Conservation (phyloP, 2,797 vertebrate genomes). For the Rhabdophis nuchalis region DNA sequence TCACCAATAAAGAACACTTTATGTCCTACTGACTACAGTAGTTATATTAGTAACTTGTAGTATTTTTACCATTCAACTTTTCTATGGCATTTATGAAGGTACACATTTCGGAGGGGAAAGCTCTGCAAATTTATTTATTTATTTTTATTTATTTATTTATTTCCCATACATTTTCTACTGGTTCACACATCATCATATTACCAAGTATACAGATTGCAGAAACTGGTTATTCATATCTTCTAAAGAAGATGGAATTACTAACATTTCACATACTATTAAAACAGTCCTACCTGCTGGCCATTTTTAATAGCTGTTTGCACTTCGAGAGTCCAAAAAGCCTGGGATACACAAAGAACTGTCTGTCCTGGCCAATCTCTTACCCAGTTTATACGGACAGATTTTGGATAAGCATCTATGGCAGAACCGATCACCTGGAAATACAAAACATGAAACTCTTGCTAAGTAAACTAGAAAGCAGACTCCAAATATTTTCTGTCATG, state of each 20-base stretch:
- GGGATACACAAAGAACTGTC: slow-evolving; percentile 88
- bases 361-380: slow-evolving; percentile 88
- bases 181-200: not conserved
- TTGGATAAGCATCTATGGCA: slow-evolving; percentile 78
- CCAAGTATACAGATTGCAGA: not conserved
- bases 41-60: not conserved
- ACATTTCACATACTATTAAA: not conserved
- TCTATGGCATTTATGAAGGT: not conserved
- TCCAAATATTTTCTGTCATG: not conserved
- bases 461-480: not conserved
- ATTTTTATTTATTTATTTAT: no score
- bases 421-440: slow-evolving; percentile 76
- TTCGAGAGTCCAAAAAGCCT: slow-evolving; percentile 83
- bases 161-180: not conserved
- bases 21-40: not conserved
- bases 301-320: slow-evolving; percentile 78
- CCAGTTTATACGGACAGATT: slow-evolving; percentile 75
- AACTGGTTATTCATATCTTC: not conserved
- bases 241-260: not conserved
- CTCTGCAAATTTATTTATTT: not conserved
- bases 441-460: not conserved
- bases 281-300: slow-evolving; percentile 71
- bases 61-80: not conserved
- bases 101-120: not conserved
- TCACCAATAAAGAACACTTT: not conserved